A percentile compares a stretch with the other conserved stretches of the same genome.
Evolutionary conservation across 2,113 vertebrate species (phyloP).

Genomic region (Lasiurus borealis): DNA sequence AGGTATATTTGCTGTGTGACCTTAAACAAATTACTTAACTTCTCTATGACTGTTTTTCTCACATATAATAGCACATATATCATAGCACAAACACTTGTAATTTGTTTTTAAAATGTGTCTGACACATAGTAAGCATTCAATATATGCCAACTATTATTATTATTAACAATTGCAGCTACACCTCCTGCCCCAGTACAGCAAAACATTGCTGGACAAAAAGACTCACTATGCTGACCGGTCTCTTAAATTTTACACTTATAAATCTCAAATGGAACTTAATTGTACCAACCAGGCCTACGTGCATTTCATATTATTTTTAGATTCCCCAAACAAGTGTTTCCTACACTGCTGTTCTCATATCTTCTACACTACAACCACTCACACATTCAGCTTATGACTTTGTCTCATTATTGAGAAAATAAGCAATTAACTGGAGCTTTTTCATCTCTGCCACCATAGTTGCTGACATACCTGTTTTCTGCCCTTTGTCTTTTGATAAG

Average conservation of each 20-base stretch:
- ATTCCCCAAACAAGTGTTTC: not conserved
- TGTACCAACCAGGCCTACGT: not conserved
- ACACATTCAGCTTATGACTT: not conserved
- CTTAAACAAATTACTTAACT: conserved; percentile 19
- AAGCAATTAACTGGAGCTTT: not conserved
- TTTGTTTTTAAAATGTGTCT: conserved; percentile 15
- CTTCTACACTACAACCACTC: not conserved
- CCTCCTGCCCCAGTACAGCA: not conserved
- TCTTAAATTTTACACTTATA: not conserved
- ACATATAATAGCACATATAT: not conserved
- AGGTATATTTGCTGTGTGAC: not conserved
- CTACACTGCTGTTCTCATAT: not conserved
- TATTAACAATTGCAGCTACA: not conserved
- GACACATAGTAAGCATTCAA: not conserved
- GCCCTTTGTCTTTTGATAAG: not conserved
- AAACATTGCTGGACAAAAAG: not conserved
- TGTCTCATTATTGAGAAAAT: conserved; percentile 13
- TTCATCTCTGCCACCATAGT: not conserved
- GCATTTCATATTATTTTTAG: not conserved
- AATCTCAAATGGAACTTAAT: not conserved
- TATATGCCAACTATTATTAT: not conserved
- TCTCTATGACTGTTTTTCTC: not conserved
- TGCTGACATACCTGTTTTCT: not conserved
- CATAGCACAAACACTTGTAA: not conserved
- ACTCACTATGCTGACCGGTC: not conserved